Percentiles rank a stretch among this genome's conserved stretches.
Conservation (phyloP, 92 coral and sea anemone genomes). For the Chrysogorgia sp. region DNA sequence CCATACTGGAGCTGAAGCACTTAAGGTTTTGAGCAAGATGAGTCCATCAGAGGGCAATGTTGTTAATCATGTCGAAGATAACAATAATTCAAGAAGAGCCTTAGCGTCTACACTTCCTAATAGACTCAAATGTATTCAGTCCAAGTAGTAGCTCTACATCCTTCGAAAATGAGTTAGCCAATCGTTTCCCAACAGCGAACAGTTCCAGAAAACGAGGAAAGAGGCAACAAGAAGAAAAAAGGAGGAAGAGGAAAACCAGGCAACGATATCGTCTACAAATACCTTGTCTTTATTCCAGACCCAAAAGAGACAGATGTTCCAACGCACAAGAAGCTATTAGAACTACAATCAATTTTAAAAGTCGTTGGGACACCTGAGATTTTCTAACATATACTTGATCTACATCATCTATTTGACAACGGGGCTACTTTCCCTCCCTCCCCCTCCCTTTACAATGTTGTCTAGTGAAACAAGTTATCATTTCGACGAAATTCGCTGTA, state of each 20-base stretch:
- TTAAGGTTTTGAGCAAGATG: slow-evolving; percentile 8
- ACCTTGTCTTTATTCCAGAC: slow-evolving; percentile 12
- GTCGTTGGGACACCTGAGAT: too few relatives aligned
- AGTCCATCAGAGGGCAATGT: slow-evolving; percentile 1
- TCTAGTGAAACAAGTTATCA: too few relatives aligned
- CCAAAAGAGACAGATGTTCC: slow-evolving; percentile 19
- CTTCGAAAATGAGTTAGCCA: slow-evolving; percentile 11
- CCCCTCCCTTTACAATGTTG: too few relatives aligned
- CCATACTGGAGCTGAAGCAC: slow-evolving; percentile 8
- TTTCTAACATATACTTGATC: too few relatives aligned
- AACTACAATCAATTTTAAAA: too few relatives aligned
- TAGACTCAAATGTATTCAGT: slow-evolving; percentile 19
- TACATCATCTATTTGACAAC: too few relatives aligned
- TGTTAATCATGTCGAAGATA: background rate
- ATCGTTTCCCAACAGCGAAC: slow-evolving; percentile 1
- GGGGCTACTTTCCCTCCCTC: too few relatives aligned
- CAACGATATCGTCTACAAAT: slow-evolving; percentile 17
- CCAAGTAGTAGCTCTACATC: background rate
- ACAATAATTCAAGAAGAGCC: background rate
- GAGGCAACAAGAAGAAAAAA: slow-evolving; percentile 1
- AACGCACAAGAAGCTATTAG: slow-evolving; percentile 8
- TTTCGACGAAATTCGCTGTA: too few relatives aligned
- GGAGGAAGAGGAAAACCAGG: slow-evolving; percentile 9
- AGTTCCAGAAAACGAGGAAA: slow-evolving; percentile 18
- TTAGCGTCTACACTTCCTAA: background rate